Evolutionary conservation across 2,113 vertebrate genomes (phyloP), one percentile per base, ranked within the genome.

Genomic region (Tragelaphus strepsiceros): DNA sequence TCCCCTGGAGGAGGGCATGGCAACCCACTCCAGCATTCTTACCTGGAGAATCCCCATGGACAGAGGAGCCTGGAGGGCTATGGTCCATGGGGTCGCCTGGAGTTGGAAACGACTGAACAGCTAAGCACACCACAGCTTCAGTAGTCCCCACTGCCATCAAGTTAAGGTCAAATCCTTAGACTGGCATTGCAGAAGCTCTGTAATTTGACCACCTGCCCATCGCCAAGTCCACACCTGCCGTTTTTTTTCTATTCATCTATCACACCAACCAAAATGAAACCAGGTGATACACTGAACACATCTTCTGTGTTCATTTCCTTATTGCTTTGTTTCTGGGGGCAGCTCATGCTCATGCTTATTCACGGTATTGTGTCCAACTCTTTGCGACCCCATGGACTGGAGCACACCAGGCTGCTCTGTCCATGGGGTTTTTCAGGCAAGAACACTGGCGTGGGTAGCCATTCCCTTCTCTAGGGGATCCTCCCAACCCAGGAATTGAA

Each of bases 371-470:
- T 22, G 64, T 35, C 64, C 0, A 10, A 71, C 67, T 71, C n/a
- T 39, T 11, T 19, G 2, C 0, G 0, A 22, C 19, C 67, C 67
- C 0, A 2, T 71, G 9, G 32, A 71, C n/a, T 71, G n/a, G 5
- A 71, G n/a, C n/a, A n/a, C 19, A 22, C 64, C n/a, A 71, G n/a
- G 64, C n/a, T 35, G 9, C 64, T 71, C 64, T 71, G n/a, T 71
- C 64, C n/a, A 22, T 21, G 64, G 64, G 64, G 5, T 35, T 71
- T 71, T 71, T 22, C 64, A 71, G 19, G 64, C n/a, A 35, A 71
- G 64, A 35, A 10, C 35, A 71, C 17, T 35, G n/a, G 64, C 1
- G 0, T 71, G n/a, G 64, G 64, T 71, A 71, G 64, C 19, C n/a
- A 35, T 35, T 22, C 64, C 19, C 19, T 71, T 35, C 64, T 71